Percentiles rank a stretch among this genome's conserved stretches.
phyloP scores from a whole-genome alignment of 2,888 invertebrate species.

The Acrocyrtus sp. region DNA sequence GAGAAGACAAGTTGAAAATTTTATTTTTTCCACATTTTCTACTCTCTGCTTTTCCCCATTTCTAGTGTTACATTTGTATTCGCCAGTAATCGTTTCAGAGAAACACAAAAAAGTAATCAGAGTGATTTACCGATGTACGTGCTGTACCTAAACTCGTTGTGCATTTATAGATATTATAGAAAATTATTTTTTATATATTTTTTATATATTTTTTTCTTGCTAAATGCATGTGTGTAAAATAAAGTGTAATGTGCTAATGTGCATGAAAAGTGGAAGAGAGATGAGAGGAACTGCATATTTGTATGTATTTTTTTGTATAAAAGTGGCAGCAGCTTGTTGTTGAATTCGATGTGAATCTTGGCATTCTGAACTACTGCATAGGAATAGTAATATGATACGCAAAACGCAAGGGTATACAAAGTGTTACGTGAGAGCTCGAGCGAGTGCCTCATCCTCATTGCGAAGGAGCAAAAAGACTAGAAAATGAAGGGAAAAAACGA shows the following conservation, averaged over 20 bases:
- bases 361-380: background rate
- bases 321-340: background rate
- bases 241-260: too few species aligned
- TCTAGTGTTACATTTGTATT: background rate
- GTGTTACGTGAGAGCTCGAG: slow-evolving; percentile 38
- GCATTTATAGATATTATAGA: too few species aligned
- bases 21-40: too few species aligned
- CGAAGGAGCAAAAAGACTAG: slow-evolving; percentile 8
- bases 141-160: background rate
- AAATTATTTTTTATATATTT: too few species aligned
- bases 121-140: background rate
- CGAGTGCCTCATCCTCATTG: background rate
- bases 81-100: too few species aligned
- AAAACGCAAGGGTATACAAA: slow-evolving; percentile 10
- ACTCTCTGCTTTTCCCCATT: background rate
- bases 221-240: background rate
- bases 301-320: background rate
- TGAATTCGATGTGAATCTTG: background rate
- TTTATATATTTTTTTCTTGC: too few species aligned
- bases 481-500: slow-evolving; percentile 6
- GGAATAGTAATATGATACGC: slow-evolving; percentile 4
- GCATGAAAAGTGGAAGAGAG: too few species aligned
- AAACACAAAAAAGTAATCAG: background rate
- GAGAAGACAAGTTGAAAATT: too few species aligned
- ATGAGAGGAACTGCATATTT: background rate